Conservation (phyloP, 2,797 vertebrate genomes). For the Galagoides demidoff region DNA sequence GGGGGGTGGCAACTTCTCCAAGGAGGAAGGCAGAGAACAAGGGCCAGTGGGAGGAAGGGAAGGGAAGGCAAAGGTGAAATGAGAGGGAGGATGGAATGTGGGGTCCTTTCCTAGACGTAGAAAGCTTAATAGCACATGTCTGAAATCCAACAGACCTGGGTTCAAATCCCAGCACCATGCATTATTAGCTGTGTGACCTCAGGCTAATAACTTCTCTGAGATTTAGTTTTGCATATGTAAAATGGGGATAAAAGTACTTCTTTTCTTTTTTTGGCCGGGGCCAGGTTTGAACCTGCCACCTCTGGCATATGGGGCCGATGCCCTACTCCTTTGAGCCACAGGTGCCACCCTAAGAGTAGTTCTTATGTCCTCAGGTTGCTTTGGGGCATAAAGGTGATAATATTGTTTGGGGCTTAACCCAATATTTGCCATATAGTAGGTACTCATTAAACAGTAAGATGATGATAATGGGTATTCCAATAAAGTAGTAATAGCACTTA, state of each 20-base stretch:
- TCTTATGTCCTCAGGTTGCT: background rate
- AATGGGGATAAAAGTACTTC: background rate
- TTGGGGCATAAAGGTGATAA: background rate
- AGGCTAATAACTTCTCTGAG: background rate
- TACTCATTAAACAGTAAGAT: rapidly evolving
- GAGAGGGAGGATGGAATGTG: background rate
- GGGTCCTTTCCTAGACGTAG: rapidly evolving
- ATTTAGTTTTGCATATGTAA: background rate
- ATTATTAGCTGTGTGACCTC: background rate
- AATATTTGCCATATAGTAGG: background rate
- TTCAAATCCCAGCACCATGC: background rate
- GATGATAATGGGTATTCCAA: too few species aligned
- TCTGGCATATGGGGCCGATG: too few species aligned
- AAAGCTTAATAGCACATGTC: background rate
- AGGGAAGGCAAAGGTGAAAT: background rate
- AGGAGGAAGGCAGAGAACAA: background rate
- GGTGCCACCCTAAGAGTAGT: background rate
- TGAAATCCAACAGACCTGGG: background rate
- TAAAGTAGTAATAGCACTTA: background rate
- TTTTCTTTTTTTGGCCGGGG: too few species aligned
- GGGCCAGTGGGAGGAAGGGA: background rate
- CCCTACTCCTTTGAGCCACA: too few species aligned
- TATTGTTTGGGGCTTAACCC: background rate
- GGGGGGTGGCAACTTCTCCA: background rate
- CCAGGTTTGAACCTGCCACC: too few species aligned